phyloP scores from a whole-genome alignment of 2,888 invertebrate species.

The Laothoe populi region DNA sequence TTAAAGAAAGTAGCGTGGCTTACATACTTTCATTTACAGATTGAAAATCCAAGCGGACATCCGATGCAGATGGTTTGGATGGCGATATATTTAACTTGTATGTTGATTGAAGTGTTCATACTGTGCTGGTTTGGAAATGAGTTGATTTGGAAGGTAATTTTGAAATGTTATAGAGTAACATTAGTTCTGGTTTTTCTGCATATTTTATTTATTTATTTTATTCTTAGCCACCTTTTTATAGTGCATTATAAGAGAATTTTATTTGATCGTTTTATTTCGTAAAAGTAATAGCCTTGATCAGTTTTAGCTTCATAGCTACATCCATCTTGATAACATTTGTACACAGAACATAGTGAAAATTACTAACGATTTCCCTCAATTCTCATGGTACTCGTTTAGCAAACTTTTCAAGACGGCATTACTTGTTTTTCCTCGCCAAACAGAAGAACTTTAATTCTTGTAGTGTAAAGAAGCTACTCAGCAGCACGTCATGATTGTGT shows the following conservation, averaged over 20 bases:
- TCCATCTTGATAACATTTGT: background rate
- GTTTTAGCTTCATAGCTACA: too few relatives aligned
- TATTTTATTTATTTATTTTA: too few relatives aligned
- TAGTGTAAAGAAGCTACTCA: too few relatives aligned
- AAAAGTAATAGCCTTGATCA: too few relatives aligned
- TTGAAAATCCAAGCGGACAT: slow-evolving; percentile 75
- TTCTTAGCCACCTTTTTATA: too few relatives aligned
- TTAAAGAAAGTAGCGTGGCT: background rate
- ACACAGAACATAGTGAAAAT: background rate
- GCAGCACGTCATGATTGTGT: too few relatives aligned
- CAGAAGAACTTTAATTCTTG: too few relatives aligned
- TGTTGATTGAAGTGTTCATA: slow-evolving; percentile 81
- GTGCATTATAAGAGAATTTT: too few relatives aligned
- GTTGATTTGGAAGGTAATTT: slow-evolving; percentile 73
- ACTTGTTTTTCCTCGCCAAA: too few relatives aligned
- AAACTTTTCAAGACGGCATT: too few relatives aligned
- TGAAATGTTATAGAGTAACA: background rate
- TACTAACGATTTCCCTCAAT: background rate
- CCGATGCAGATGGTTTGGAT: slow-evolving; percentile 81
- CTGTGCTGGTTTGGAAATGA: slow-evolving; percentile 81
- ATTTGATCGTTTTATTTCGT: too few relatives aligned
- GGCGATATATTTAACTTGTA: slow-evolving; percentile 78
- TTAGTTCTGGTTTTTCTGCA: too few relatives aligned
- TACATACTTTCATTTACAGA: slow-evolving; percentile 56
- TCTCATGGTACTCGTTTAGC: background rate